A percentile compares a stretch with the other conserved stretches of the same genome.
Evolutionary conservation across 2,888 invertebrate genomes (phyloP).

Genomic region (Frankliniella intonsa): DNA sequence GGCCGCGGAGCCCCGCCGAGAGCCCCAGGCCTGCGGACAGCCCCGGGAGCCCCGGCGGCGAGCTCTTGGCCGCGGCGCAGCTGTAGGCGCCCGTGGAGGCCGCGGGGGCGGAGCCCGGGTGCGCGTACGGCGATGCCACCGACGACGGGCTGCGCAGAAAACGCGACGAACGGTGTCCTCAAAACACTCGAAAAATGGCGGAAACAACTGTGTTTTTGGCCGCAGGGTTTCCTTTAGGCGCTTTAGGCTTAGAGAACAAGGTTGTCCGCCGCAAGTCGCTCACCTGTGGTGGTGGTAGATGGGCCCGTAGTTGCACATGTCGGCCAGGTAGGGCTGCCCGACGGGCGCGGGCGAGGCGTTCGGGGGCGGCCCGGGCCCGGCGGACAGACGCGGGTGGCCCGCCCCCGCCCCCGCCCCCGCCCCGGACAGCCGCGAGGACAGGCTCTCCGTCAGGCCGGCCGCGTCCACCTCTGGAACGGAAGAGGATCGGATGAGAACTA

Average conservation of each 20-base stretch:
- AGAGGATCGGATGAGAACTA: too few species aligned
- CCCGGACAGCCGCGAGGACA: slow-evolving; percentile 37
- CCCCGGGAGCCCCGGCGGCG: background rate
- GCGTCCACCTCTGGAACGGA: background rate
- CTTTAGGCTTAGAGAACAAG: too few species aligned
- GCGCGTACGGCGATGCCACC: background rate
- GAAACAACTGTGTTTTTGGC: too few species aligned
- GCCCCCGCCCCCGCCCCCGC: too few species aligned
- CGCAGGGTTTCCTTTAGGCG: too few species aligned
- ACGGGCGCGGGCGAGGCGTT: slow-evolving; percentile 45
- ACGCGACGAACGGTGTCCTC: too few species aligned
- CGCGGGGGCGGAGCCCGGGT: background rate
- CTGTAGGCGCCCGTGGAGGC: background rate
- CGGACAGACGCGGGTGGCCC: slow-evolving; percentile 42
- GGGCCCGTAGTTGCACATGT: slow-evolving; percentile 63
- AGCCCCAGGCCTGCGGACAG: background rate
- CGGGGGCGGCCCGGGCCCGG: slow-evolving; percentile 45
- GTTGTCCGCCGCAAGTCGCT: background rate
- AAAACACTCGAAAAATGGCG: too few species aligned
- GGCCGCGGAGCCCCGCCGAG: background rate
- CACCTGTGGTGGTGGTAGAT: slow-evolving; percentile 54
- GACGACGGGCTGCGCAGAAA: background rate
- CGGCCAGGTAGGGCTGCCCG: slow-evolving; percentile 60
- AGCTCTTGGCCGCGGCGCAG: slow-evolving; percentile 6
- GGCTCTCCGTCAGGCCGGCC: slow-evolving; percentile 39